These are phyloP conservation scores for Abrostola triplasia DNA, from an alignment of 2,888 invertebrate genomes.

Conservation along the genomic window DNA sequence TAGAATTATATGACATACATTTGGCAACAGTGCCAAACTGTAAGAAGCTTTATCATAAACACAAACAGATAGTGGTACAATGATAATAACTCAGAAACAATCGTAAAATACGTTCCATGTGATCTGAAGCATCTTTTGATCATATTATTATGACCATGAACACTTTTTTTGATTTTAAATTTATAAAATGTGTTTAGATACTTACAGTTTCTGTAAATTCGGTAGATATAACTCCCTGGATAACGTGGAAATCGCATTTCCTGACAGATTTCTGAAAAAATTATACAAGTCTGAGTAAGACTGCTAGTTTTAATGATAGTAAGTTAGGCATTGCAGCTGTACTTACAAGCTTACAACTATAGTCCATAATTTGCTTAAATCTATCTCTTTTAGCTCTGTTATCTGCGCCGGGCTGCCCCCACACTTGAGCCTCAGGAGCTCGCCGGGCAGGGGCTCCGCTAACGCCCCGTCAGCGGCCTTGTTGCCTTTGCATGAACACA, in stretches of 20 bases:
- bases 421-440: slow-evolving; percentile 90
- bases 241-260: slow-evolving; percentile 89
- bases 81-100: neutral
- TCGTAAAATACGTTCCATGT: slow-evolving; percentile 1
- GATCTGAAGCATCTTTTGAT: slow-evolving; percentile 7
- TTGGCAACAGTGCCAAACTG: slow-evolving; percentile 39
- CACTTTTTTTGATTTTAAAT: slow-evolving; percentile 1
- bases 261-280: slow-evolving; percentile 90
- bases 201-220: slow-evolving; percentile 92
- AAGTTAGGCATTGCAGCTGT: neutral
- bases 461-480: slow-evolving; percentile 86
- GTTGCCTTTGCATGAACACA: slow-evolving; percentile 88
- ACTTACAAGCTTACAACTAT: slow-evolving; percentile 91
- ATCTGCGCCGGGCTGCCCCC: slow-evolving; percentile 89
- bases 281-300: slow-evolving; percentile 34
- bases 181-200: slow-evolving; percentile 45
- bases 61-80: slow-evolving; percentile 14
- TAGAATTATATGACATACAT: slow-evolving; percentile 19
- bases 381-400: slow-evolving; percentile 89
- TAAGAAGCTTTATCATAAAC: slow-evolving; percentile 13
- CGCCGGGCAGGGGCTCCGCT: slow-evolving; percentile 86
- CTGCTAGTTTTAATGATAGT: neutral
- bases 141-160: slow-evolving; percentile 7
- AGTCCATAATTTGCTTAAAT: slow-evolving; percentile 88
- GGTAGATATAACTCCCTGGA: slow-evolving; percentile 90